Percentiles rank a stretch among this genome's conserved stretches.
phyloP scores from a whole-genome alignment of 1,140 invertebrate genomes.

The Zeugodacus cucurbitae region DNA sequence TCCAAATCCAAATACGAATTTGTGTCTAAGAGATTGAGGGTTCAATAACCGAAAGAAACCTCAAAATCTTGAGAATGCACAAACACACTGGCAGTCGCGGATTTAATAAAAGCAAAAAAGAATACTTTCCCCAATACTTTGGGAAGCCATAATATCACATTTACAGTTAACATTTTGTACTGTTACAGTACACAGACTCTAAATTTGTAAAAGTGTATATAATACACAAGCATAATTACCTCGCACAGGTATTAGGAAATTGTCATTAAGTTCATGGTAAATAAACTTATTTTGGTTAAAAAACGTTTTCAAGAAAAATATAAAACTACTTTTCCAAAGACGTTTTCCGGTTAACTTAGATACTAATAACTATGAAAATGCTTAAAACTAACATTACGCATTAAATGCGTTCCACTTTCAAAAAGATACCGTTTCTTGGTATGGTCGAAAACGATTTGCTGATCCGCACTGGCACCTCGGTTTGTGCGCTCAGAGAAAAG shows the following conservation, averaged over 20 bases:
- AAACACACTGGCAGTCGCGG: background rate
- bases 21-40: background rate
- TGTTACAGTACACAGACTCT: background rate
- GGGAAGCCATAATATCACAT: background rate
- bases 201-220: background rate
- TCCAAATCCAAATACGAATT: background rate
- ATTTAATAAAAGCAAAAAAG: background rate
- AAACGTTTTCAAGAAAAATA: constrained; percentile 9
- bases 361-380: background rate
- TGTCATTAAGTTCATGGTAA: background rate
- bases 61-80: background rate
- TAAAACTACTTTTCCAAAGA: constrained; percentile 33
- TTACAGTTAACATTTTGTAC: background rate
- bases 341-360: background rate
- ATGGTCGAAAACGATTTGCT: constrained; percentile 48
- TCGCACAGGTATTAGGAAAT: background rate
- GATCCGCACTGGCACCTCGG: constrained; percentile 35
- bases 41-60: background rate
- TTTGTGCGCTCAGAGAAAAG: constrained; percentile 48
- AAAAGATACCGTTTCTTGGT: constrained; percentile 52
- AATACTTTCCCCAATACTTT: background rate
- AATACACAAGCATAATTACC: background rate
- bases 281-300: constrained; percentile 18
- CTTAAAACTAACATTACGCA: background rate
- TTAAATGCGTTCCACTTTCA: background rate